Conservation (phyloP, 2,113 vertebrate genomes). For the Pachyramphus minor region DNA sequence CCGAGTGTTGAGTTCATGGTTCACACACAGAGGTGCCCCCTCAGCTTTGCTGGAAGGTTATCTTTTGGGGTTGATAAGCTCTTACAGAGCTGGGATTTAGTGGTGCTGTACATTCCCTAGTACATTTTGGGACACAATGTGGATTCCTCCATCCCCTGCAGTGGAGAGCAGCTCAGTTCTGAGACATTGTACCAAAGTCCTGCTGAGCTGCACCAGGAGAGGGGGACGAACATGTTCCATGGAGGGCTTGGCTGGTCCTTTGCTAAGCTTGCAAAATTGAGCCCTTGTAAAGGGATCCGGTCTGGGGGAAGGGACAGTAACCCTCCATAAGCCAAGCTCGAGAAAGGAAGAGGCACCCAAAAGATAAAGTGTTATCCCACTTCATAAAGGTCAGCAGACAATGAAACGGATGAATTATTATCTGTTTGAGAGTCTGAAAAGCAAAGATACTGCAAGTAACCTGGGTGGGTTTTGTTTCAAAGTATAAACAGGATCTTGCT, state of each 20-base stretch:
- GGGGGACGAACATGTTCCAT: rapidly evolving
- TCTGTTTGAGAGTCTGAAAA: conserved; percentile 31
- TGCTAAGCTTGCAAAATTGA: background rate
- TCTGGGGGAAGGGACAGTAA: background rate
- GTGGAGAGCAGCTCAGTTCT: background rate
- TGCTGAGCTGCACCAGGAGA: background rate
- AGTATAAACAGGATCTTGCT: conserved; percentile 68
- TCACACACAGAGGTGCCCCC: background rate
- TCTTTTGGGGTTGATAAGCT: background rate
- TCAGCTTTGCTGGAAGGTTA: background rate
- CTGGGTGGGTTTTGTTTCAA: conserved; percentile 40
- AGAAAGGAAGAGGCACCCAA: conserved; percentile 30
- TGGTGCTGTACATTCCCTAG: background rate
- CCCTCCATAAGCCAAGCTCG: background rate
- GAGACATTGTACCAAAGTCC: background rate
- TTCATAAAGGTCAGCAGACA: conserved; percentile 50
- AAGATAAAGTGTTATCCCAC: conserved; percentile 10
- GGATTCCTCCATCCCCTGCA: background rate
- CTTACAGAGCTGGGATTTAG: background rate
- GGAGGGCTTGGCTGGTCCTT: background rate
- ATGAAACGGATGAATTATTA: conserved; percentile 48
- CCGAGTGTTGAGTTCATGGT: background rate
- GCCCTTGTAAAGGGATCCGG: background rate
- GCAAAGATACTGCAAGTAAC: conserved; percentile 20
- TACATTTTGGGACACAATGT: background rate